Percentiles rank a stretch among this genome's conserved stretches.
phyloP scores from a whole-genome alignment of 2,797 vertebrate genomes.

The Novumbra hubbsi region DNA sequence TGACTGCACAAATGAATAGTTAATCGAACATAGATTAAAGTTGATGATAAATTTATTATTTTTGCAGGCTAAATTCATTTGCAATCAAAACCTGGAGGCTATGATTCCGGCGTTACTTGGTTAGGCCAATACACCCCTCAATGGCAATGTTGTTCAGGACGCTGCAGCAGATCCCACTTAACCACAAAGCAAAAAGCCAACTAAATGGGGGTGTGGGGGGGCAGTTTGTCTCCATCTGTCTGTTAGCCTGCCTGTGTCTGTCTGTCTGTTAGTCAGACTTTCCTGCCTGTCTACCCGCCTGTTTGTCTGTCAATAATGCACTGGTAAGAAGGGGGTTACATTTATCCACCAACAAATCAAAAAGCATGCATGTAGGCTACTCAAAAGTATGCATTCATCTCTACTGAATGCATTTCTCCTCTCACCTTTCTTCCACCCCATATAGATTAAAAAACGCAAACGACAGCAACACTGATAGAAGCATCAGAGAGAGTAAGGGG shows the following conservation, averaged over 20 bases:
- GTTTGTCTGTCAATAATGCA: no score
- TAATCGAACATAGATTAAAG: constrained; percentile 44
- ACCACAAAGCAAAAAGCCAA: neutral
- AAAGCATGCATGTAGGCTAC: constrained; percentile 2
- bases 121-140: neutral
- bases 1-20: constrained; percentile 49
- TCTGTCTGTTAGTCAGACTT: neutral
- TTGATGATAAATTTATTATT: constrained; percentile 26
- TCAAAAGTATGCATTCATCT: no score
- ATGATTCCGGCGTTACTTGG: neutral
- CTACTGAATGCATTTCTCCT: constrained; percentile 17
- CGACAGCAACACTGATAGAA: neutral
- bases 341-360: constrained; percentile 34
- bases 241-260: neutral
- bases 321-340: no score
- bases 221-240: constrained; percentile 5
- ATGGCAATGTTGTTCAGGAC: neutral
- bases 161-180: neutral
- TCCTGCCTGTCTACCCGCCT: no score
- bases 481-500: neutral
- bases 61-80: constrained; percentile 26
- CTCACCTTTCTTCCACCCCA: constrained; percentile 43
- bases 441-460: neutral
- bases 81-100: constrained; percentile 28
- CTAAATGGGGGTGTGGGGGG: neutral